Base-by-base conservation (phyloP, 2,797 vertebrate genomes). In the Sebastes steindachneri region DNA sequence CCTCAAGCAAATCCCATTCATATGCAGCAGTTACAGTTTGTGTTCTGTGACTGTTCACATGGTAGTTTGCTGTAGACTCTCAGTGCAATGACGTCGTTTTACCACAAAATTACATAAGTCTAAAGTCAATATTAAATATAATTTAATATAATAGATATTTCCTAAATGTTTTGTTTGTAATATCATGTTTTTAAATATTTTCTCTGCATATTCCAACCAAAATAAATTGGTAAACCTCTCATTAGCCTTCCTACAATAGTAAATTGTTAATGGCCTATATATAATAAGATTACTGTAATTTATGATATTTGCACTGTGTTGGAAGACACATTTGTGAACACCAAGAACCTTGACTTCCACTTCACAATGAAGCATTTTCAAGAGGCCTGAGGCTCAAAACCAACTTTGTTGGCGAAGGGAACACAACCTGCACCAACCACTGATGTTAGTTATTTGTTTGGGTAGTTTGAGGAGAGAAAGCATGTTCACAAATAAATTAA, bases 321-420 rank as follows among this genome's bases (percentile, higher is more conserved):
- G 45, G 25, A 74, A 25, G 55, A 48, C 57, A 75, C 41, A 25
- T 51, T 80, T 68, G 66, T 53, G 65, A 68, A 25, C 26, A 54
- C 1, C 58, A 72, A 59, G 11, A 29, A 33, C 25, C 69, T 55
- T n/a, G 60, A 65, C 65, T 75, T 31, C 11, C 60, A 65, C 65
- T 75, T 31, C 11, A 65, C 72, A 29, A 25, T 63, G 65, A 54
- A 73, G 65, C 12, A 9, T 74, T 60, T 82, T 63, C n/a, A 31
- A 45, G 5, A 74, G 76, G 77, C 79, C 73, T 17, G 55, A 64
- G 66, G 79, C 69, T 77, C 21, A 75, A 53, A 54, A 68, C 7
- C 26, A 12, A 62, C 19, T 53, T 35, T 51, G 14, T 58, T 76
- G 57, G 37, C 48, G 7, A 12, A 31, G 10, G 3, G 10, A 64